Evolutionary conservation across 1,140 invertebrate genomes (phyloP), one percentile per base, ranked within the genome.

Genomic region (Pentalonia nigronervosa): DNA sequence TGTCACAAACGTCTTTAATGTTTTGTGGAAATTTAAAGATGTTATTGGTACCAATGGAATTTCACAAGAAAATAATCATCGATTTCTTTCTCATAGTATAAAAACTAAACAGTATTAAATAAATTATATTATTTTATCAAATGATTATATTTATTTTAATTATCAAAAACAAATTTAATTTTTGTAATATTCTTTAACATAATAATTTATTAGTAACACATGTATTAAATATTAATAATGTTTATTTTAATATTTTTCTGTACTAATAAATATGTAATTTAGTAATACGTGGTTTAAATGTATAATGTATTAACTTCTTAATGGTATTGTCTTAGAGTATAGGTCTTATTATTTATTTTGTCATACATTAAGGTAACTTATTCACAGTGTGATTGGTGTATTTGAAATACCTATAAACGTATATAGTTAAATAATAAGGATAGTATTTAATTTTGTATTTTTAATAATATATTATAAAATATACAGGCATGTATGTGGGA

Each of bases 1-100:
- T 93, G 86, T 86, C 91, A 93, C 34, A 84, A 53, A 93, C 81
- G 81, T 93, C 45, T 93, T 93, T 93, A 93, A n/a, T n/a, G 91
- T 48, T 56, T 86, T 50, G 45, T 56, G 48, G 47, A 41, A 93
- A 83, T 41, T 81, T 93, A 93, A 93, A 93, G 48, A 93, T n/a
- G 91, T 93, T 45, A 56, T 86, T 93, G 91, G 86, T 93, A 34
- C 91, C 91, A 86, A 53, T 14, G 81, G 91, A 93, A 84, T 93
- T 93, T 86, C 91, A 93, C 56, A 56, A 93, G 25, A 84, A 56
- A 93, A 53, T n/a, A n/a, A 7, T 14, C 81, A 0, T 7, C 81
- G 1, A 89, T 87, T 48, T 20, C 2, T 34, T 50, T 17, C 25
- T 25, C 41, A 23, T 41, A 1, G 21, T 9, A 8, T 81, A 36